Percentiles rank a stretch among this genome's conserved stretches.
These are phyloP conservation scores for Hepsetus odoe DNA, from an alignment of 2,113 vertebrate species.

Conservation along the genomic window DNA sequence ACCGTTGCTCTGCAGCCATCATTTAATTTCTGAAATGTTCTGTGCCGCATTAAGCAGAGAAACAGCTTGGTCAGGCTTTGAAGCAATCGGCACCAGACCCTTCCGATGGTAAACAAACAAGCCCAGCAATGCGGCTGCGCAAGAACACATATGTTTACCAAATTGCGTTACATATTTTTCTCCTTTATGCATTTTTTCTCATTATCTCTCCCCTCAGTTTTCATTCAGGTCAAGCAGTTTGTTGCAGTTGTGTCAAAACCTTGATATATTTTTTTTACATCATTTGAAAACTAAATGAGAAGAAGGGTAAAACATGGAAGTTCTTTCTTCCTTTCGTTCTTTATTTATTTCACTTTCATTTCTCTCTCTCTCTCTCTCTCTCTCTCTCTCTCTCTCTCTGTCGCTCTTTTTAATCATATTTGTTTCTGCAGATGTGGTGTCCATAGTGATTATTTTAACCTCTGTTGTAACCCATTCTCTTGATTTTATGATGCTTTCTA, in stretches of 20 bases:
- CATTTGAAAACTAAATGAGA: too few relatives aligned
- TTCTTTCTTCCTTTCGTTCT: too few relatives aligned
- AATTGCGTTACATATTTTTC: not conserved
- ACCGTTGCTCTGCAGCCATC: conserved; percentile 57
- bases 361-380: too few relatives aligned
- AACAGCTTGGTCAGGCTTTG: conserved; percentile 61
- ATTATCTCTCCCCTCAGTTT: not conserved
- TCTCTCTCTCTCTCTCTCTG: too few relatives aligned
- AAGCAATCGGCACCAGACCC: conserved; percentile 50
- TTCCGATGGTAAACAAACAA: conserved; percentile 66
- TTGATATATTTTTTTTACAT: not conserved
- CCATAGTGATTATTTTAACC: too few relatives aligned
- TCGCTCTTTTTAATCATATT: too few relatives aligned
- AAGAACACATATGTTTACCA: conserved; percentile 13
- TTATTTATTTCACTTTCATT: too few relatives aligned
- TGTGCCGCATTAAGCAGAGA: conserved; percentile 55
- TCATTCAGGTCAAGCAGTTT: not conserved
- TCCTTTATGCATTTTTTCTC: not conserved
- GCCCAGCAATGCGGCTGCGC: not conserved
- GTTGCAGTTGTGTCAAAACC: too few relatives aligned
- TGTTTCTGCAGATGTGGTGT: too few relatives aligned
- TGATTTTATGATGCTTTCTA: too few relatives aligned
- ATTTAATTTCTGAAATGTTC: conserved; percentile 65
- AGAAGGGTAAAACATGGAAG: too few relatives aligned
- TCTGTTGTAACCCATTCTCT: too few relatives aligned